phyloP scores from a whole-genome alignment of 1,140 invertebrate species.

The Tetragonula clypearis region DNA sequence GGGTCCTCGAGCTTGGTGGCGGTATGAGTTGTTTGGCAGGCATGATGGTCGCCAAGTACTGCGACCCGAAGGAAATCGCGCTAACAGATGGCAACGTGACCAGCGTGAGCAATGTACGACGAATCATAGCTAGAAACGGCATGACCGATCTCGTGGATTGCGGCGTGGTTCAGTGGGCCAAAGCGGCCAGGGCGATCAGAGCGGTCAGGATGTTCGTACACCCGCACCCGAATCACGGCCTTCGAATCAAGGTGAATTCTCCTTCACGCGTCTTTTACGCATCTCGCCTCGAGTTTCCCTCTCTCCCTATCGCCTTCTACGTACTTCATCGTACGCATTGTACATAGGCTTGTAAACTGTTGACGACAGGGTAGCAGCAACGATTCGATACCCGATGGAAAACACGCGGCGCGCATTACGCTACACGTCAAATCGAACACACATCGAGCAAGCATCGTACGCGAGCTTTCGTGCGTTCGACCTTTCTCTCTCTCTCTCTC shows the following conservation, averaged over 20 bases:
- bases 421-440: background rate
- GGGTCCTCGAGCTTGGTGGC: slow-evolving; percentile 90
- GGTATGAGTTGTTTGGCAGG: slow-evolving; percentile 94
- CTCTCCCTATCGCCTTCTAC: background rate
- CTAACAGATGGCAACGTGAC: slow-evolving; percentile 91
- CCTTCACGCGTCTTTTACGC: background rate
- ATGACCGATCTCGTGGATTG: slow-evolving; percentile 80
- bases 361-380: background rate
- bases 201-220: slow-evolving; percentile 22
- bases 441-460: no score
- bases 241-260: slow-evolving; percentile 71
- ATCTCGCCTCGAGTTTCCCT: background rate
- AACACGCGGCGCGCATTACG: background rate
- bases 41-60: slow-evolving; percentile 88
- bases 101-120: slow-evolving; percentile 88
- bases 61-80: slow-evolving; percentile 83
- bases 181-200: slow-evolving; percentile 71
- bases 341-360: no score
- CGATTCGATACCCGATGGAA: background rate
- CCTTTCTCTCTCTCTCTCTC: background rate
- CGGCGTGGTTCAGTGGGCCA: slow-evolving; percentile 80
- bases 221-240: slow-evolving; percentile 53
- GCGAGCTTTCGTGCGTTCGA: background rate
- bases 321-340: background rate
- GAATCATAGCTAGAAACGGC: slow-evolving; percentile 85